Base-by-base conservation (phyloP, 2,797 vertebrate species). In the Fistularia commersonii region DNA sequence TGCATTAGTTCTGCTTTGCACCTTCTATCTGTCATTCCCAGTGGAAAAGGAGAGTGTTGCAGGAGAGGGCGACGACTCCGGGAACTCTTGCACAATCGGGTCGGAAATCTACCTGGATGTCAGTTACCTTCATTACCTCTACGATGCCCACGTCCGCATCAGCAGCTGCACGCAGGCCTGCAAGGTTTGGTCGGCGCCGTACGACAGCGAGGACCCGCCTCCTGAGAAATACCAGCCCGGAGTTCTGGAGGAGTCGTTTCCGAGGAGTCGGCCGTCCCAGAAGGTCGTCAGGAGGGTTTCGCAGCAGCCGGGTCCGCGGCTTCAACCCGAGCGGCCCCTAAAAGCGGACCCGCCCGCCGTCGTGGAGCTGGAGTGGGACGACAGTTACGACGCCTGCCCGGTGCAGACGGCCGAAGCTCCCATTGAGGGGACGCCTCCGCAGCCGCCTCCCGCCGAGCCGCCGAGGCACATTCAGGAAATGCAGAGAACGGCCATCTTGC, bases 341-440 rank as follows among this genome's bases (percentile, higher is more conserved):
- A 41, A 6, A 0, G 0, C 62, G 1, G 75, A 75, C 44, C 53
- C 9, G 0, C 47, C 66, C n/a, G 51, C 81, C 0, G 34, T 68
- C 47, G 41, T 91, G n/a, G 97, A 99, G 51, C 86, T 99, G 65
- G 97, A 99, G 82, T 99, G 97, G 97, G 97, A 99, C 7, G 93
- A 99, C 37, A 99, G 93, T 66, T 99, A 97, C 0, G 97, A 99
- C 14, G 93, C 93, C 0, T 85, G 88, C 42, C 80, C 85, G 0
- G 86, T 91, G 1, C 92, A 93, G 79, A 87, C 88, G 8, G 82
- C 87, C 0, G 90, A 89, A 36, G 81, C 79, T 0, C 81, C 87
- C 0, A 11, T 45, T 35, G 76, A 90, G 67, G 12, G 41, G 0
- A 51, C 76, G 14, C 57, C 76, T 8, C 39, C 54, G 0, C 76